phyloP scores from a whole-genome alignment of 2,113 vertebrate genomes.

The Eleginops maclovinus region DNA sequence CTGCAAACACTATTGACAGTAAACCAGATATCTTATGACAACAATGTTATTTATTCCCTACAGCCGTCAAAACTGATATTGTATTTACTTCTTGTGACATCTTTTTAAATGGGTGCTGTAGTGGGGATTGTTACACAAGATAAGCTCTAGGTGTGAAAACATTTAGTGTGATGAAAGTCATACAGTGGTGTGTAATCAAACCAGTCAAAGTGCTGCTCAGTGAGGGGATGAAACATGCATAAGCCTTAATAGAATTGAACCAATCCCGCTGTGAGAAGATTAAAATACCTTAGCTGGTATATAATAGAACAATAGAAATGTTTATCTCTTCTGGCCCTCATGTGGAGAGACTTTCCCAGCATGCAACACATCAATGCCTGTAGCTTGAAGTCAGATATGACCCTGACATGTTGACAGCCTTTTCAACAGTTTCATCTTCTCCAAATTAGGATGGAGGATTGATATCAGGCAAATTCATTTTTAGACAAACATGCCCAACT shows the following conservation, averaged over 20 bases:
- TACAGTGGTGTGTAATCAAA: constrained; percentile 7
- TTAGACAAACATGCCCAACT: background rate
- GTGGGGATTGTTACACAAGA: background rate
- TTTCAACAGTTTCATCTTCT: background rate
- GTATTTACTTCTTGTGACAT: background rate
- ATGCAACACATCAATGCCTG: background rate
- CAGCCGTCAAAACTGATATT: background rate
- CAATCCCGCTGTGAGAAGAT: constrained; percentile 22
- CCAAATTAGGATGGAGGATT: background rate
- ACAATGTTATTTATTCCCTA: background rate
- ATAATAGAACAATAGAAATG: constrained; percentile 38
- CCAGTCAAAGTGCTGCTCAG: constrained; percentile 7
- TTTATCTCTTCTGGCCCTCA: constrained; percentile 6
- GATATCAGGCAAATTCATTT: background rate
- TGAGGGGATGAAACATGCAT: constrained; percentile 34
- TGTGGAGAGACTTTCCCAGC: background rate
- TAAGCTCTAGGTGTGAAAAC: background rate
- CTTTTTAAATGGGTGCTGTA: background rate
- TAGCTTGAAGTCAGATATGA: background rate
- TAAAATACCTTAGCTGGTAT: constrained; percentile 29
- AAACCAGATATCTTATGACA: background rate
- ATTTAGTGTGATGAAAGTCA: background rate
- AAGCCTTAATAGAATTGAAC: constrained; percentile 27
- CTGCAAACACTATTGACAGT: background rate
- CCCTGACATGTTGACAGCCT: background rate